A percentile compares a stretch with the other conserved stretches of the same genome.
phyloP scores from a whole-genome alignment of 2,888 invertebrate species.

The Gortyna flavago region DNA sequence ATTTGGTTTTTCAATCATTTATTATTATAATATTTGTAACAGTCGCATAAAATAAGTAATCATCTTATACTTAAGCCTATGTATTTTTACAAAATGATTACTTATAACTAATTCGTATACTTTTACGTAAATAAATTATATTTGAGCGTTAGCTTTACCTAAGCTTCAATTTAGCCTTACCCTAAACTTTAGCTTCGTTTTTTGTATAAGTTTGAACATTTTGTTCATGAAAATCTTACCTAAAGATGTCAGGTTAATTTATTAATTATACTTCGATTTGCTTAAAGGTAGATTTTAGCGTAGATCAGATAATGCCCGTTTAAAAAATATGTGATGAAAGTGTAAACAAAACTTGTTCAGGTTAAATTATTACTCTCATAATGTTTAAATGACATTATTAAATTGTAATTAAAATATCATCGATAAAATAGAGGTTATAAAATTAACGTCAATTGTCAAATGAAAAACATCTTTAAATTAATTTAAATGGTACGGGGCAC shows the following conservation, averaged over 20 bases:
- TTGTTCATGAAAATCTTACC: neutral
- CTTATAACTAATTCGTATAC: conserved; percentile 6
- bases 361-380: neutral
- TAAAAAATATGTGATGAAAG: neutral
- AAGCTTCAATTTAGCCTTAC: neutral
- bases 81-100: neutral
- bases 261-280: neutral
- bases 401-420: neutral
- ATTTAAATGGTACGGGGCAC: neutral
- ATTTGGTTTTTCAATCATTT: neutral
- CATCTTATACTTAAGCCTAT: neutral
- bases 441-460: neutral
- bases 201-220: neutral
- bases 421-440: neutral
- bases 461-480: neutral
- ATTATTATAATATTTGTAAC: neutral
- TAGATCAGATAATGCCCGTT: neutral
- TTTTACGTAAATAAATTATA: neutral
- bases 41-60: neutral
- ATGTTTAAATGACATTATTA: neutral
- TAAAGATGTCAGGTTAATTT: neutral
- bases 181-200: neutral
- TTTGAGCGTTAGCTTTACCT: neutral
- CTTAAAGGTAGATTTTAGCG: neutral
- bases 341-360: neutral